A percentile compares a stretch with the other conserved stretches of the same genome.
Conservation (phyloP, 2,888 invertebrate species). For the Chironomus riparius region DNA sequence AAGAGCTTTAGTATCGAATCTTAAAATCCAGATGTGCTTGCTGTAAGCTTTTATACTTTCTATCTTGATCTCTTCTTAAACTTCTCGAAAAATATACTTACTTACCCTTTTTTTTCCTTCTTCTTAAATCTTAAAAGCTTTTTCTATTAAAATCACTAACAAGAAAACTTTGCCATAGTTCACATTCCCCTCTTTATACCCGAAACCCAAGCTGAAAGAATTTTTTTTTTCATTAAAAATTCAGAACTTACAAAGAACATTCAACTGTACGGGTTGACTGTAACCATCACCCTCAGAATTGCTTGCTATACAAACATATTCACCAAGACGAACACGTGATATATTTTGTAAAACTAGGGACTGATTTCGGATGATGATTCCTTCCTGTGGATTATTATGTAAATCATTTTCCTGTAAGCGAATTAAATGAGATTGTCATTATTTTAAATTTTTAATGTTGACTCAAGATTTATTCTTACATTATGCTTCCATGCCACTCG, state of each 20-base stretch:
- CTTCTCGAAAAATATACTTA: no score
- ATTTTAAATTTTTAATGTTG: background rate
- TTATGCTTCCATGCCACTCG: slow-evolving; percentile 61
- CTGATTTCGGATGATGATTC: slow-evolving; percentile 71
- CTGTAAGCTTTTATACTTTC: no score
- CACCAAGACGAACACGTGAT: slow-evolving; percentile 58
- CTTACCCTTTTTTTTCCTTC: no score
- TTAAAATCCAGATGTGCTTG: no score
- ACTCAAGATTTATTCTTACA: slow-evolving; percentile 42
- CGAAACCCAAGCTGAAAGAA: no score
- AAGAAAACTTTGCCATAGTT: no score
- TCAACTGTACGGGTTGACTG: slow-evolving; percentile 60
- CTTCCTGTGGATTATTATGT: slow-evolving; percentile 62
- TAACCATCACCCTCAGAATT: slow-evolving; percentile 69
- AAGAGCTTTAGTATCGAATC: no score
- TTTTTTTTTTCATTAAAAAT: background rate
- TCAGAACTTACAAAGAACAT: slow-evolving; percentile 61
- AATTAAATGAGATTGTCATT: slow-evolving; percentile 31
- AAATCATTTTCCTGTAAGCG: slow-evolving; percentile 55
- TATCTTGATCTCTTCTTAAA: no score
- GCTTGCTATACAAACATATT: slow-evolving; percentile 68
- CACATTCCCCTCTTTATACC: no score
- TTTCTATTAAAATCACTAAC: no score
- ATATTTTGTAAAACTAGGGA: slow-evolving; percentile 71
- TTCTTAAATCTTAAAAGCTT: no score